These are phyloP conservation scores for Drosophila micromelanica DNA, from an alignment of 1,140 invertebrate genomes.

Conservation along the genomic window DNA sequence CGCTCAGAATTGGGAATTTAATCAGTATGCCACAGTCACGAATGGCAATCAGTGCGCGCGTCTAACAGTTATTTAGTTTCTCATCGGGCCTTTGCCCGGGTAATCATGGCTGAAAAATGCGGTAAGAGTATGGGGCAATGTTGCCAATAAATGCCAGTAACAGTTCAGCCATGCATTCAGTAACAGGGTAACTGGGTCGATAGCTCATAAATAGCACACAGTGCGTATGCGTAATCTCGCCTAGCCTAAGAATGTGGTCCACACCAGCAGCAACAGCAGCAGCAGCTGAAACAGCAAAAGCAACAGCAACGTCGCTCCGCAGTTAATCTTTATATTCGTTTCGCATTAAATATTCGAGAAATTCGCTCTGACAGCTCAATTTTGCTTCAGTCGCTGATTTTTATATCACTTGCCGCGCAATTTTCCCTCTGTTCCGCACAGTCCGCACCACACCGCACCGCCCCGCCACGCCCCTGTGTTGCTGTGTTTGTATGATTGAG, in stretches of 20 bases:
- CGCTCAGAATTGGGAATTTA: conserved; percentile 66
- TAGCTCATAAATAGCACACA: conserved; percentile 30
- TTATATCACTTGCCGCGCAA: conserved; percentile 66
- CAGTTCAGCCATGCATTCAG: conserved; percentile 23
- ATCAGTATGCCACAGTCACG: conserved; percentile 52
- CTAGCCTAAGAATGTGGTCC: conserved; percentile 14
- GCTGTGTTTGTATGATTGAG: conserved; percentile 68
- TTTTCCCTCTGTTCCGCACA: conserved; percentile 23
- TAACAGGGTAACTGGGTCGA: conserved; percentile 20
- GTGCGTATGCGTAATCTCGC: conserved; percentile 58
- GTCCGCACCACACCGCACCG: background rate
- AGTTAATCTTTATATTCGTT: conserved; percentile 70
- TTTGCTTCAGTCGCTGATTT: conserved; percentile 66
- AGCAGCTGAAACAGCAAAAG: no score
- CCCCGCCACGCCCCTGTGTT: conserved; percentile 10
- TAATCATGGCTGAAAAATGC: conserved; percentile 1
- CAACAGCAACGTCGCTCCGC: conserved; percentile 11
- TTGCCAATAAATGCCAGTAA: conserved; percentile 28
- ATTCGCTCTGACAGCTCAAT: conserved; percentile 72
- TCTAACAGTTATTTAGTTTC: conserved; percentile 50
- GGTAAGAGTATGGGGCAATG: conserved; percentile 8
- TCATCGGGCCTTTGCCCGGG: background rate
- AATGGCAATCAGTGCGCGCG: conserved; percentile 40
- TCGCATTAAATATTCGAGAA: conserved; percentile 64
- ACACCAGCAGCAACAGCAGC: background rate